Evolutionary conservation across 1,140 invertebrate species (phyloP).

Genomic region (Trinorchestia longiramus): DNA sequence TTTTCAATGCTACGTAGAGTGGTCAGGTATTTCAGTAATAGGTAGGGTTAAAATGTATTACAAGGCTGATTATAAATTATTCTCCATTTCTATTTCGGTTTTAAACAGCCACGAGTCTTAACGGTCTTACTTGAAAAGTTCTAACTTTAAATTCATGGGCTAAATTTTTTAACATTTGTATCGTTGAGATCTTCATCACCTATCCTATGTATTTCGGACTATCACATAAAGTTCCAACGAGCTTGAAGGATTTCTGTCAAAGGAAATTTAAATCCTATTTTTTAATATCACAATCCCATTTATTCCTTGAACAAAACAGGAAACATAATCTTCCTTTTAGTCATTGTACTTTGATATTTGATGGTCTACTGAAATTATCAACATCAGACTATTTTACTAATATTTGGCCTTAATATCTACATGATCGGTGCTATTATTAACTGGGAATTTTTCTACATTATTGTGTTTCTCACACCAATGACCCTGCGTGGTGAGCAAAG

Average conservation of each 20-base stretch:
- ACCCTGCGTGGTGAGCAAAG: neutral
- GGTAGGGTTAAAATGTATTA: neutral
- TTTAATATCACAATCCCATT: neutral
- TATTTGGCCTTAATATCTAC: neutral
- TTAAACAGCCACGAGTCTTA: neutral
- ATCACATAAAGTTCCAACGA: neutral
- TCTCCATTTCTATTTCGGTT: neutral
- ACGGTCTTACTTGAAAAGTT: neutral
- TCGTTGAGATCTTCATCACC: neutral
- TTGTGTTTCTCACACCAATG: neutral
- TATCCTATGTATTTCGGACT: neutral
- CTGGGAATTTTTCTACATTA: neutral
- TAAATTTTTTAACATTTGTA: neutral
- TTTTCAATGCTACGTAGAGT: neutral
- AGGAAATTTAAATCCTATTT: neutral
- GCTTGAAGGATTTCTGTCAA: neutral
- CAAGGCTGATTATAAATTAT: neutral
- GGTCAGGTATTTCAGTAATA: neutral
- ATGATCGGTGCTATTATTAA: neutral
- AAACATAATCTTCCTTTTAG: neutral
- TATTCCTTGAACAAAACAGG: neutral
- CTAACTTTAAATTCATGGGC: neutral
- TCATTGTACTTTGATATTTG: neutral
- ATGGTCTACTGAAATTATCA: neutral
- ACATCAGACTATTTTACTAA: neutral